phyloP scores from a whole-genome alignment of 1,140 invertebrate genomes.

The Megathymus violae region DNA sequence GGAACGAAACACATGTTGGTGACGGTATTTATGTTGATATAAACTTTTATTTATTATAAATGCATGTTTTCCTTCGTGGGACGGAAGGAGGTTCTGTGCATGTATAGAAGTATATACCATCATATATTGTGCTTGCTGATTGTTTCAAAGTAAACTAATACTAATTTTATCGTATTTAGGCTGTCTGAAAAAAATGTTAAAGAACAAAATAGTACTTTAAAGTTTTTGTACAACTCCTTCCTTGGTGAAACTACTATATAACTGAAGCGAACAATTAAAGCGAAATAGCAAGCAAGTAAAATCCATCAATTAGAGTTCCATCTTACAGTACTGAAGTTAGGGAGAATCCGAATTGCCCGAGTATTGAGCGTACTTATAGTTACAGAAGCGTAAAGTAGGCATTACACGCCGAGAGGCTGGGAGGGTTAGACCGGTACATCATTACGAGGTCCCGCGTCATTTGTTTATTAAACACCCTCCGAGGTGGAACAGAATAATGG shows the following conservation, averaged over 20 bases:
- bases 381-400: conserved; percentile 62
- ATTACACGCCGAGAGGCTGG: conserved; percentile 56
- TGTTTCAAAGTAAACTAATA: too few relatives aligned
- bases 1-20: too few relatives aligned
- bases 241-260: conserved; percentile 9
- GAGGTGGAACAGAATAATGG: conserved; percentile 80
- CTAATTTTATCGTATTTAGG: too few relatives aligned
- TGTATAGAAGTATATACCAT: too few relatives aligned
- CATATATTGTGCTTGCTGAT: too few relatives aligned
- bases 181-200: too few relatives aligned
- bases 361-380: conserved; percentile 37
- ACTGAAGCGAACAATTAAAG: too few relatives aligned
- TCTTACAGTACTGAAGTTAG: conserved; percentile 18
- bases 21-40: too few relatives aligned
- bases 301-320: conserved; percentile 31
- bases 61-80: too few relatives aligned
- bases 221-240: conserved; percentile 17
- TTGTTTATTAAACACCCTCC: conserved; percentile 81
- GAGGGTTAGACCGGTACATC: conserved; percentile 56
- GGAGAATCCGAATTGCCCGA: conserved; percentile 38
- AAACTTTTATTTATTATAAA: too few relatives aligned
- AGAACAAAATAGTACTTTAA: conserved; percentile 20
- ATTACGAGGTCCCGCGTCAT: conserved; percentile 74
- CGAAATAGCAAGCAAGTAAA: too few relatives aligned
- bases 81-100: too few relatives aligned